Base-by-base conservation (phyloP, 53 echinoderm and acorn worm species). In the Echinometra lucunter region DNA sequence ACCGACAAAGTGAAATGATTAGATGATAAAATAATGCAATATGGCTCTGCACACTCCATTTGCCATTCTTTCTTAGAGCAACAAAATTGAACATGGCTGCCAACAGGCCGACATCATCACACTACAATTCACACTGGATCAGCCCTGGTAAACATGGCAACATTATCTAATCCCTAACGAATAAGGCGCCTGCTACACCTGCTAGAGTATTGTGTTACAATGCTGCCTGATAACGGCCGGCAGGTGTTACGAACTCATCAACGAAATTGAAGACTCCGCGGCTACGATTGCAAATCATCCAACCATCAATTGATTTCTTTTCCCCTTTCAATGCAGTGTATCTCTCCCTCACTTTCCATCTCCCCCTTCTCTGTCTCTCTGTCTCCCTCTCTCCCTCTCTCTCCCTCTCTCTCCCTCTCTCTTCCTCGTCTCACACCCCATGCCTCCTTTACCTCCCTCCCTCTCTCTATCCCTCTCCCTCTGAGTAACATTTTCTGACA, bases 241-340 rank as follows among this genome's bases (percentile, higher is more conserved):
- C 91, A 91, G 91, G 91, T 91, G 91, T 67, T 45, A 45, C 91
- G 21, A 66, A 60, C 91, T 91, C 91, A 67, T 91, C 91, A 85
- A 85, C 85, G 28, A 49, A 85, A 85, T 85, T 85, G 85, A 85
- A 85, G 49, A 90, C 58, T 60, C 58, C 10, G 37, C 58, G 38
- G 32, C 60, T 37, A 38, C 25, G 63, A 90, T 60, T 90, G 90
- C 63, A 63, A 60, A 37, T 90, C 90, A 90, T 90, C 90, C 63
- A 42, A 63, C 90, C 40, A 90, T 90, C 63, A 60, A 90, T 90
- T 90, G 90, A 90, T 58, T 90, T 37, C 63, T 63, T 58, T 37
- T 40, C 13, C 21, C 25, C 49, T 60, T 60, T 37, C 63, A 25
- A 5, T 89, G 57, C 60, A 63, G 60, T 35, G 15, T 45, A 34